Conservation (phyloP, 2,797 vertebrate genomes). For the Monodelphis domestica region DNA sequence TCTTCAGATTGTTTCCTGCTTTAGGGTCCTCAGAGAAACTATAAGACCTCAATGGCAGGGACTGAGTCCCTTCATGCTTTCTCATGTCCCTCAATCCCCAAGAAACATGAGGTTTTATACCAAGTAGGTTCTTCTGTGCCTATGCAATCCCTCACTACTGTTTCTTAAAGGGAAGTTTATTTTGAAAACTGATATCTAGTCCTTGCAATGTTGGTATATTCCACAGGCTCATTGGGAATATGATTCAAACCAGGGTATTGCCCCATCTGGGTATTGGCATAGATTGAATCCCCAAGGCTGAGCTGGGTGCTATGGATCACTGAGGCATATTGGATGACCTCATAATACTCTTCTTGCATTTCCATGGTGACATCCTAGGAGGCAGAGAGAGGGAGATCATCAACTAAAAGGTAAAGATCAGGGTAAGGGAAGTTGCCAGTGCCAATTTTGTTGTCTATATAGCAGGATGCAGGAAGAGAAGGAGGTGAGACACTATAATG, state of each 20-base stretch:
- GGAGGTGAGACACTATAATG: neutral
- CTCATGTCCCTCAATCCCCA: neutral
- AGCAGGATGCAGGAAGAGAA: neutral
- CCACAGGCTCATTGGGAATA: neutral
- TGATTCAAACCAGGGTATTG: neutral
- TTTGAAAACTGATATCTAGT: neutral
- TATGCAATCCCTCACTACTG: neutral
- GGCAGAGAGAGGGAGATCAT: neutral
- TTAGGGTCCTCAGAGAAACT: neutral
- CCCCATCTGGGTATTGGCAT: neutral
- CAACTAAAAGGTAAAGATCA: neutral
- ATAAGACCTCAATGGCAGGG: neutral
- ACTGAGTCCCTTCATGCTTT: neutral
- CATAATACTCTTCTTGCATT: neutral
- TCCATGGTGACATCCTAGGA: neutral
- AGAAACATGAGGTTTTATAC: neutral
- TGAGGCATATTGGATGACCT: neutral
- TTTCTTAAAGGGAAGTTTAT: neutral
- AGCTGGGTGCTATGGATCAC: neutral
- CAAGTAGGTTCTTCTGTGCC: neutral
- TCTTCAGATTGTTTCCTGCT: neutral
- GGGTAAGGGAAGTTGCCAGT: neutral
- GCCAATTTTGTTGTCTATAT: neutral
- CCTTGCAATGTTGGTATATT: neutral
- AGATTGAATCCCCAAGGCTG: neutral